Base-by-base conservation (phyloP, 2,113 vertebrate species). In the Macquaria ambigua region DNA sequence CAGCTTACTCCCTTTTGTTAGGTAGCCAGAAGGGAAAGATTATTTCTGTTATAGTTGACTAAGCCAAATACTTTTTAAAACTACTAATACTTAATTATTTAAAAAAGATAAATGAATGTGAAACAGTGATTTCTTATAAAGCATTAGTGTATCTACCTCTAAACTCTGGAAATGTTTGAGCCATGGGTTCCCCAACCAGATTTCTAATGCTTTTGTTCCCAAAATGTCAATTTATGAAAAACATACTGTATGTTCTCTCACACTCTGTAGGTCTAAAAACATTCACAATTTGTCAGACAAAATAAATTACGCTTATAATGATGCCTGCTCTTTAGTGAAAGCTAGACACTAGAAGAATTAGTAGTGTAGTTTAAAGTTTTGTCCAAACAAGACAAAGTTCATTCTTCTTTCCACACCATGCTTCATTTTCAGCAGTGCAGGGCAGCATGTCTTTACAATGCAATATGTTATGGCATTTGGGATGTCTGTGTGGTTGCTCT, bases 401-500 rank as follows among this genome's bases (percentile, higher is more conserved):
- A 52, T 50, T 41, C 0, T 58, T 25, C n/a, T 34, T 61, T 53
- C 23, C 21, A 4, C 7, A 23, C 2, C 28, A 21, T 14, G 43
- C 21, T 61, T 37, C 46, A 15, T 52, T 76, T 70, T 15, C 50
- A 63, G 52, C 43, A 56, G 4, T 18, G 41, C 11, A 23, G 14
- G 20, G 43, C 58, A 53, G 23, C 50, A 5, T 78, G 52, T 53
- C 53, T 18, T 20, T 11, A 82, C 34, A 46, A n/a, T 46, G 39
- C 28, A 56, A 48, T 11, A 69, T 12, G 50, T 50, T 46, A 34
- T 63, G 76, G 69, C 23, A 43, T 82, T 83, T 34, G 58, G 62
- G 79, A 69, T 55, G 58, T 28, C 56, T 43, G 43, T 78, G 63
- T 48, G 70, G 71, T 31, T 64, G 28, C 46, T 80, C 20, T 77